Conservation (phyloP, 2,888 invertebrate genomes). For the Cryptophagus acutangulus region DNA sequence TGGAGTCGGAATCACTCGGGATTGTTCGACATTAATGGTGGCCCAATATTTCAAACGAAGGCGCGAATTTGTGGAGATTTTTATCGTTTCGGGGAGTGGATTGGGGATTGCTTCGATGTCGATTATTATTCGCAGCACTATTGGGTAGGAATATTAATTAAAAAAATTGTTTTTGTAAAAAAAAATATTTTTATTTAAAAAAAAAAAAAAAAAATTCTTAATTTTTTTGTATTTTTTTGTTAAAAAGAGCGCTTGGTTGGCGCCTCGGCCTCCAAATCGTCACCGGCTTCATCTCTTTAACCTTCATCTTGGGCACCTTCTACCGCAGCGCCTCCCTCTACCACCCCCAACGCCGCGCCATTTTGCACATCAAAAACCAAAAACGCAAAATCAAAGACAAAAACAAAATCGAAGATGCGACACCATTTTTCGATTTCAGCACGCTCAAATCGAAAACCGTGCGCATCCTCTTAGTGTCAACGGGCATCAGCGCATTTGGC, state of each 20-base stretch:
- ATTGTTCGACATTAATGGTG: constrained; percentile 84
- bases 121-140: constrained; percentile 70
- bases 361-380: constrained; percentile 84
- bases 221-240: not conserved
- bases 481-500: constrained; percentile 75
- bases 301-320: constrained; percentile 80
- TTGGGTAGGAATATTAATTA: constrained; percentile 56
- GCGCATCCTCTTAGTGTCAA: constrained; percentile 73
- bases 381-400: constrained; percentile 78
- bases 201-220: not conserved
- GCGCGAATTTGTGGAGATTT: constrained; percentile 81
- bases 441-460: constrained; percentile 81
- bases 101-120: constrained; percentile 81
- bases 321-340: constrained; percentile 85
- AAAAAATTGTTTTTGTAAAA: not conserved
- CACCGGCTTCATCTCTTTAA: constrained; percentile 76
- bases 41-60: constrained; percentile 84
- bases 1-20: constrained; percentile 79
- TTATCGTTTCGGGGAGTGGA: constrained; percentile 81
- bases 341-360: constrained; percentile 81
- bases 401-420: constrained; percentile 69
- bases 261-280: constrained; percentile 78
- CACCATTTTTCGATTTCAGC: constrained; percentile 82
- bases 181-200: not conserved
- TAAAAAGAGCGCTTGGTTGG: constrained; percentile 71